Base-by-base conservation (phyloP, 1,140 invertebrate genomes). In the Temnothorax nylanderi region DNA sequence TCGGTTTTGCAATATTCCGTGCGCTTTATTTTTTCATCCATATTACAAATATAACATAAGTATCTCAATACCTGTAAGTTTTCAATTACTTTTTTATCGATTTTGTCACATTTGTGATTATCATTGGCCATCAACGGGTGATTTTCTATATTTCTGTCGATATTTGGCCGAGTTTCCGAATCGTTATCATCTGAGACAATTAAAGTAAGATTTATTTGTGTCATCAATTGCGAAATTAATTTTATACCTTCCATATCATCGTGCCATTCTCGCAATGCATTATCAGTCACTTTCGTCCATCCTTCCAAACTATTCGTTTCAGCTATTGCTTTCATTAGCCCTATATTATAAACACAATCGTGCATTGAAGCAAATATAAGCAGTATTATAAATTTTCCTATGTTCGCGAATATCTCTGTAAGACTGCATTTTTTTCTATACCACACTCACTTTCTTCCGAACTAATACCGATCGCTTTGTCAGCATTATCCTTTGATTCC, bases 271-370 rank as follows among this genome's bases (percentile, higher is more conserved):
- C 1, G 69, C 37, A 85, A 49, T 5, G 49, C 62, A 2, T 21
- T n/a, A 6, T 85, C 56, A 34, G 75, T 56, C 0, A 85, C 11
- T 37, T 87, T 85, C 1, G 21, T 32, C 89, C 89, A 90, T 10
- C 21, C 75, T 16, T 90, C 88, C 11, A 90, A 80, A n/a, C 89
- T 90, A 13, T 11, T 64, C 2, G 58, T 26, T 6, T 88, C 62
- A n/a, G 13, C 37, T 47, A 58, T 18, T 21, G 32, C 76, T 32
- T 21, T 32, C 8, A 47, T 32, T n/a, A 84, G n/a, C 18, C 71
- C 69, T 84, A 60, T 5, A 60, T 71, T 10, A 34, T 34, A 69
- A 26, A 69, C 13, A 47, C 16, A 44, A 6, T 41, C 10, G 21
- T 26, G 8, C 41, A 47, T 26, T 16, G 16, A 47, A 16, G 37